Conservation (phyloP, 2,113 vertebrate species). For the Kryptolebias marmoratus region DNA sequence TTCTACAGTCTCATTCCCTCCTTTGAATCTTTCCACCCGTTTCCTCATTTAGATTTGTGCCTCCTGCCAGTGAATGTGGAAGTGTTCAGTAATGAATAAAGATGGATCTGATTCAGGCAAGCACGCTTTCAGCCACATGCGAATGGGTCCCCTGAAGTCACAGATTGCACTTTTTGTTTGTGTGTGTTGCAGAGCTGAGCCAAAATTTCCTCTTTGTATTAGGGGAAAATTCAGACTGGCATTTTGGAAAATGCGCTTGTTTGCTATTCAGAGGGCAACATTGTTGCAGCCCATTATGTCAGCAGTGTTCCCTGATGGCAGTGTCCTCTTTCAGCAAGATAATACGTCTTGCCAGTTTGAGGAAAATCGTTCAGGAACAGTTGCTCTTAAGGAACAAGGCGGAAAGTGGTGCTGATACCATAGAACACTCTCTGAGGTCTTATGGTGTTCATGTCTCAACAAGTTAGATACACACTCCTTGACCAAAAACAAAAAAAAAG, state of each 20-base stretch:
- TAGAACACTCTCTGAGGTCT: background rate
- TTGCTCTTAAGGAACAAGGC: background rate
- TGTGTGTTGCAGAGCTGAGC: conserved; percentile 9
- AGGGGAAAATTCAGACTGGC: background rate
- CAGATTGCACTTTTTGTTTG: conserved; percentile 32
- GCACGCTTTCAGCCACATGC: conserved; percentile 37
- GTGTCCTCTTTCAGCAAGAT: background rate
- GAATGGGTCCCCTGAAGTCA: conserved; percentile 19
- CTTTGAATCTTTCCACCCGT: conserved; percentile 18
- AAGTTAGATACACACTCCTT: background rate
- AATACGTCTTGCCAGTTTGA: background rate
- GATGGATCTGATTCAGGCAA: conserved; percentile 50
- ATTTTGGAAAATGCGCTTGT: background rate
- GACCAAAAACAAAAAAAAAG: too few relatives aligned
- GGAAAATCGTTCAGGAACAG: background rate
- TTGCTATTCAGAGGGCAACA: background rate
- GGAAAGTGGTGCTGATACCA: background rate
- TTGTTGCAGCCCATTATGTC: background rate
- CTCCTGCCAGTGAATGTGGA: conserved; percentile 43
- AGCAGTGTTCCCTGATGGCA: background rate
- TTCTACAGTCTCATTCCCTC: conserved; percentile 50
- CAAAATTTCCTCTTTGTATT: conserved; percentile 8
- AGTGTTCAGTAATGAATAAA: conserved; percentile 43
- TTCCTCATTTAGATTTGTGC: conserved; percentile 53
- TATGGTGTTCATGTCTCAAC: background rate